phyloP scores from a whole-genome alignment of 2,113 vertebrate genomes.

The Parus major region DNA sequence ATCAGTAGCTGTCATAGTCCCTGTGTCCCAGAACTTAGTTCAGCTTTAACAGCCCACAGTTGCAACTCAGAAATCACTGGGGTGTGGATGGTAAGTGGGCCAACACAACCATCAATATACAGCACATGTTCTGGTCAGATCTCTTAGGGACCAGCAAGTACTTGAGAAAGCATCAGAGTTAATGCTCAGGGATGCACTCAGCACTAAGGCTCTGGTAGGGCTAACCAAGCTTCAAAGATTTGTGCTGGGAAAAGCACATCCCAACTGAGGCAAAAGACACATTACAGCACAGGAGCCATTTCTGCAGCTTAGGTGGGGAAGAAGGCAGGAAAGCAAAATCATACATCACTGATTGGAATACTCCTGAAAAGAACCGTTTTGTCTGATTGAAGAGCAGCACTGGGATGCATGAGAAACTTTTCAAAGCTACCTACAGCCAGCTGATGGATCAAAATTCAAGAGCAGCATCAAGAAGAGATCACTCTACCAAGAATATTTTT shows the following conservation, averaged over 20 bases:
- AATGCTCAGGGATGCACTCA: neutral
- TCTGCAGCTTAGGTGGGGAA: neutral
- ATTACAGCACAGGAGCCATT: neutral
- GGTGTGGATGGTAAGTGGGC: neutral
- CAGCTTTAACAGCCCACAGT: neutral
- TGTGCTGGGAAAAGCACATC: neutral
- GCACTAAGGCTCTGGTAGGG: neutral
- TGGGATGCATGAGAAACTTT: neutral
- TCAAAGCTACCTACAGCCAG: neutral
- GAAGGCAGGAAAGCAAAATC: neutral
- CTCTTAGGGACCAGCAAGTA: neutral
- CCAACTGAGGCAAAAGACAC: neutral
- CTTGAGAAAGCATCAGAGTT: neutral
- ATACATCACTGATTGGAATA: neutral
- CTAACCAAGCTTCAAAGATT: neutral
- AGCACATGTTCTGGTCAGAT: neutral
- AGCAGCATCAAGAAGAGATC: neutral
- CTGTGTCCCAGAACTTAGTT: neutral
- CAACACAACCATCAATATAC: neutral
- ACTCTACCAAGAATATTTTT: neutral
- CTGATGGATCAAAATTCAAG: neutral
- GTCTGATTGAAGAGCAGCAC: fast-evolving
- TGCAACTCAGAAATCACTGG: neutral
- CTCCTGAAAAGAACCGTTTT: neutral
- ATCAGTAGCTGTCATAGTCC: neutral